These are phyloP conservation scores for Dryadula phaetusa DNA, from an alignment of 2,888 invertebrate genomes.

Conservation along the genomic window DNA sequence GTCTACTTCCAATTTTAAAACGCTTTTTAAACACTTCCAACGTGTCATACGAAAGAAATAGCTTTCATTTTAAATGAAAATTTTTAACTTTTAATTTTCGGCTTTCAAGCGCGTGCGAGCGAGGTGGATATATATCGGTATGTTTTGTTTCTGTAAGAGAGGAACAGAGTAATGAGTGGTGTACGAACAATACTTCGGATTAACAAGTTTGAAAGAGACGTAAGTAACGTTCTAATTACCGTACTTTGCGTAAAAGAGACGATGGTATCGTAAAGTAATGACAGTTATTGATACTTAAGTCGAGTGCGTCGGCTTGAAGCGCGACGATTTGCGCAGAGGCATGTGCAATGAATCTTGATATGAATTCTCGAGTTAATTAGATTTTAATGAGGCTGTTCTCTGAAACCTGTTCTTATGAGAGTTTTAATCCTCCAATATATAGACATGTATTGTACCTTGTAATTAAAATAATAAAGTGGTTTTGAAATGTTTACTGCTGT, in stretches of 20 bases:
- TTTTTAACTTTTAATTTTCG: slow-evolving; percentile 63
- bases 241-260: slow-evolving; percentile 78
- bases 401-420: slow-evolving; percentile 48
- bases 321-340: slow-evolving; percentile 55
- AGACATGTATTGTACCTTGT: background rate
- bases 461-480: slow-evolving; percentile 13
- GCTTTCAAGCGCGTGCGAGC: slow-evolving; percentile 55
- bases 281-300: slow-evolving; percentile 79
- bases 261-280: slow-evolving; percentile 77
- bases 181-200: slow-evolving; percentile 64
- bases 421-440: slow-evolving; percentile 9
- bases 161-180: slow-evolving; percentile 71
- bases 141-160: slow-evolving; percentile 68
- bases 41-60: slow-evolving; percentile 67
- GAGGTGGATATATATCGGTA: slow-evolving; percentile 64
- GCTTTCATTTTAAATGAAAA: slow-evolving; percentile 58
- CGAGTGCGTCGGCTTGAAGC: slow-evolving; percentile 36
- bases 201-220: slow-evolving; percentile 81
- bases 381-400: slow-evolving; percentile 70
- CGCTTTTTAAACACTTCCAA: slow-evolving; percentile 59
- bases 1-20: slow-evolving; percentile 66
- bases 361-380: slow-evolving; percentile 71
- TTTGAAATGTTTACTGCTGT: background rate
- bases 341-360: slow-evolving; percentile 60
- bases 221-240: slow-evolving; percentile 77